Evolutionary conservation across 2,888 invertebrate species (phyloP), one percentile per base, ranked within the genome.

Genomic region (Rosalia funebris): DNA sequence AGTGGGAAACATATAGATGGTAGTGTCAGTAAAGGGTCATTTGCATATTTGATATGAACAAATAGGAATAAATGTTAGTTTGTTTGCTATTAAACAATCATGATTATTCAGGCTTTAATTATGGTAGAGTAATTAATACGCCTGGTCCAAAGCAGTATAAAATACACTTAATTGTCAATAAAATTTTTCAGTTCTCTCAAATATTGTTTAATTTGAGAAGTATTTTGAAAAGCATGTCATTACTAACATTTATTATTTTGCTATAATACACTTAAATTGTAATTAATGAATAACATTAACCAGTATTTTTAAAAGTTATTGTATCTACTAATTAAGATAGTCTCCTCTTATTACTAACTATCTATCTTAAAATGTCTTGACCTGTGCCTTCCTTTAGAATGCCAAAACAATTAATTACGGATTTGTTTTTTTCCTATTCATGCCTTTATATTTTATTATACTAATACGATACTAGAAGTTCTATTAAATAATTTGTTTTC

Each of bases 61-160:
- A 10, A 34, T n/a, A n/a, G n/a, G n/a, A n/a, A n/a, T 39, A 50
- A 31, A 17, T 47, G 36, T 50, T 50, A 31, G 14, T 50, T 39
- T 50, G 50, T 50, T 50, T 50, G 50, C 50, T 39, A 39, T 58
- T 56, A 50, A 47, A 53, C 36, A 52, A 57, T 57, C 17, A 42
- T 20, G 14, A 17, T 39, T 34, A 44, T 2, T 37, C 64, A 64
- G 64, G 64, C 45, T 56, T 64, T 61, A 54, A 46, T 64, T 64
- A 47, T 44, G 39, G 15, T 14, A 12, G 41, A 34, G 53, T 61
- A 64, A 64, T 64, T 54, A 36, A 58, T 57, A 61, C 55, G n/a
- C 57, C 64, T 64, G 64, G 47, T 31, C 47, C 59, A 39, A 48
- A 46, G 31, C 53, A 44, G 39, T 36, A 20, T 50, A n/a, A 19